Percentiles rank a stretch among this genome's conserved stretches.
These are phyloP conservation scores for Psilanteris sp. DNA, from an alignment of 1,140 invertebrate species.

Conservation along the genomic window DNA sequence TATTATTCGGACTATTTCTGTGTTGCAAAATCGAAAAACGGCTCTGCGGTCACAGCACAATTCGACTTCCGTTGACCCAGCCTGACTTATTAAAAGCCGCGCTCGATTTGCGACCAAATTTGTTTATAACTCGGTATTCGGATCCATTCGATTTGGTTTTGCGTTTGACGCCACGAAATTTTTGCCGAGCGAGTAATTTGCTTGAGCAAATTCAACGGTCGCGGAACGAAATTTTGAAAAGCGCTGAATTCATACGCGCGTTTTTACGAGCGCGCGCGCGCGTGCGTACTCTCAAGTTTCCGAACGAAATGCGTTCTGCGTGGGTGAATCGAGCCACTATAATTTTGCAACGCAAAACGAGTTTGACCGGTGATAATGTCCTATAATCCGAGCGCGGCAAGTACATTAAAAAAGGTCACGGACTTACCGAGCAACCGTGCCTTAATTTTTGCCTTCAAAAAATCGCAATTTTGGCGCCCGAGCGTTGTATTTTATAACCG, in stretches of 20 bases:
- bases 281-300: slow-evolving; percentile 12
- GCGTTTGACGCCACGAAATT: too few species aligned
- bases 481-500: background rate
- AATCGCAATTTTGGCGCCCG: background rate
- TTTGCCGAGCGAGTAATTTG: too few species aligned
- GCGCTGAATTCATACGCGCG: too few species aligned
- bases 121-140: too few species aligned
- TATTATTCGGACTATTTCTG: too few species aligned
- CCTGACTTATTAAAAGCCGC: too few species aligned
- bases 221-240: slow-evolving; percentile 12
- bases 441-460: slow-evolving; percentile 15
- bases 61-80: too few species aligned
- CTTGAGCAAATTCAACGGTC: slow-evolving; percentile 9
- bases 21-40: too few species aligned
- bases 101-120: too few species aligned
- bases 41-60: too few species aligned
- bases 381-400: slow-evolving; percentile 43
- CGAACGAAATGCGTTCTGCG: slow-evolving; percentile 35
- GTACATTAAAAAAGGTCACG: slow-evolving; percentile 57
- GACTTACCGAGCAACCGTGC: slow-evolving; percentile 13
- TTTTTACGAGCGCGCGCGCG: too few species aligned
- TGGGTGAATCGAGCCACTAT: slow-evolving; percentile 37
- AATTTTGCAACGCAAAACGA: slow-evolving; percentile 56
- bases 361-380: slow-evolving; percentile 58
- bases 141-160: too few species aligned